Evolutionary conservation across 1,140 invertebrate genomes (phyloP).

Genomic region (Penaeus japonicus): DNA sequence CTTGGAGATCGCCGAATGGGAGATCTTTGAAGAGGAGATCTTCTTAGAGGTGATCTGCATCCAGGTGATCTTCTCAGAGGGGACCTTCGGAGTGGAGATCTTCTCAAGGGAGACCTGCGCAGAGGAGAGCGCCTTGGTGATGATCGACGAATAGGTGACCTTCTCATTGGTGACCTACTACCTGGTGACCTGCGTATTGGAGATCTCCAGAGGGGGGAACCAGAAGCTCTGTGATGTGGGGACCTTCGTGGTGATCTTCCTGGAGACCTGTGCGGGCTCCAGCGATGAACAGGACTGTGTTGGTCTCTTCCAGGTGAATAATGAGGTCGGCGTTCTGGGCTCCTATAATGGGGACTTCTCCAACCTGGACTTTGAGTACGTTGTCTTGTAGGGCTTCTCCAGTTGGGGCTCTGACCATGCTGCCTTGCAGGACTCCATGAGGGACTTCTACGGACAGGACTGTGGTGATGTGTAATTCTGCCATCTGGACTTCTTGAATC

Average conservation of each 20-base stretch:
- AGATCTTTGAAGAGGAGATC: constrained; percentile 5
- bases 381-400: constrained; percentile 13
- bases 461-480: background rate
- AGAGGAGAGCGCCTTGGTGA: background rate
- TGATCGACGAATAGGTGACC: too few relatives aligned
- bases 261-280: constrained; percentile 23
- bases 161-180: background rate
- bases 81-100: constrained; percentile 25
- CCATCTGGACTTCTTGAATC: constrained; percentile 20
- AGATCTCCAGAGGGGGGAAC: background rate
- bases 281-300: constrained; percentile 3
- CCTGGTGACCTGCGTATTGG: background rate
- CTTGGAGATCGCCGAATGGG: constrained; percentile 21
- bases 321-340: background rate
- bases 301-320: constrained; percentile 25
- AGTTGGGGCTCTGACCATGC: background rate
- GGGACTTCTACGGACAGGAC: constrained; percentile 23
- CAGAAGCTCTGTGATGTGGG: background rate
- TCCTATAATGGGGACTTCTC: constrained; percentile 32
- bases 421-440: background rate
- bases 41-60: constrained; percentile 29
- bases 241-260: background rate
- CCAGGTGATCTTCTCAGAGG: background rate
- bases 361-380: constrained; percentile 13
- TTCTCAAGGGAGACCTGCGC: background rate